Conservation (phyloP, 2,113 vertebrate species). For the Ameiurus melas region DNA sequence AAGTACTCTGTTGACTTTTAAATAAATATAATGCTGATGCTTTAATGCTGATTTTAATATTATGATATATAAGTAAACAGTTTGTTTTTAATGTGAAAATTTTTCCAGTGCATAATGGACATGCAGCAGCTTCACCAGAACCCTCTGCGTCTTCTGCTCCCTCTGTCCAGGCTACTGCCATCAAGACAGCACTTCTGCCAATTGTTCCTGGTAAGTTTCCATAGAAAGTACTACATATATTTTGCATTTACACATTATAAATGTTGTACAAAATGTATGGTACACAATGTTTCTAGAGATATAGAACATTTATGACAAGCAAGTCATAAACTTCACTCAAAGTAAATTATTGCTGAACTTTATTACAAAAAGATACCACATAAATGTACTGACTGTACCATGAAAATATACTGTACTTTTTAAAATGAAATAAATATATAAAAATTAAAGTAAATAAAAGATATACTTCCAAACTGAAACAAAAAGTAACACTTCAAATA, state of each 20-base stretch:
- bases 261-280: not conserved
- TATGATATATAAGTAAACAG: not conserved
- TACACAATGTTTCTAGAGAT: not conserved
- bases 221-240: not conserved
- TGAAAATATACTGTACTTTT: too few species aligned
- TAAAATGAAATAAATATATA: too few species aligned
- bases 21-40: not conserved
- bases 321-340: not conserved
- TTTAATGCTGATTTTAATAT: not conserved
- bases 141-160: not conserved
- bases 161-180: slow-evolving; percentile 55
- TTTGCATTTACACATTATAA: not conserved
- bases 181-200: slow-evolving; percentile 51
- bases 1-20: not conserved
- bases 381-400: too few species aligned
- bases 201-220: slow-evolving; percentile 32
- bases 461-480: too few species aligned
- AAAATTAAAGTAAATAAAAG: too few species aligned
- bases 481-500: too few species aligned
- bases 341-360: too few species aligned
- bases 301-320: not conserved
- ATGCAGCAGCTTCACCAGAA: not conserved
- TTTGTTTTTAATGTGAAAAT: not conserved
- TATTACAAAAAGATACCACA: too few species aligned
- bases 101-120: not conserved